These are phyloP conservation scores for Blennius ocellaris DNA, from an alignment of 2,113 vertebrate species.

Conservation along the genomic window DNA sequence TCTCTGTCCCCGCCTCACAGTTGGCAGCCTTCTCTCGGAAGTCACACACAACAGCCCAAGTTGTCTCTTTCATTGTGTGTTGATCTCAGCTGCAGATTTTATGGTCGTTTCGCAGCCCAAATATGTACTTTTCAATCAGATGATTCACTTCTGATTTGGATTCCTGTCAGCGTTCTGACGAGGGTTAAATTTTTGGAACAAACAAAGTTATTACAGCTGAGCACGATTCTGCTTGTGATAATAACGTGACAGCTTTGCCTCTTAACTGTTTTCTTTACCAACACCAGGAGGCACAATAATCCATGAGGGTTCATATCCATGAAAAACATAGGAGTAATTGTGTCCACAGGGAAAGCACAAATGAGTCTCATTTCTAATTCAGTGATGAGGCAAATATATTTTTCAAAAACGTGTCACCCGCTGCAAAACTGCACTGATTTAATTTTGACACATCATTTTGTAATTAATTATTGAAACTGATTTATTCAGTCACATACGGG, in stretches of 20 bases:
- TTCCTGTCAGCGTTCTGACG: slow-evolving; percentile 16
- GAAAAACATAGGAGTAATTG: slow-evolving; percentile 60
- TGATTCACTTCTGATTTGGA: slow-evolving; percentile 33
- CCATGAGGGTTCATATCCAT: slow-evolving; percentile 41
- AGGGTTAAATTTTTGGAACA: slow-evolving; percentile 4
- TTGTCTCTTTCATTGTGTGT: slow-evolving; percentile 1
- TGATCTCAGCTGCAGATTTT: slow-evolving; percentile 4
- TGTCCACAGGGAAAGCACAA: slow-evolving; percentile 55
- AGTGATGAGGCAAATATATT: slow-evolving; percentile 18
- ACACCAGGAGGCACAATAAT: slow-evolving; percentile 69
- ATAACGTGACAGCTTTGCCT: slow-evolving; percentile 55
- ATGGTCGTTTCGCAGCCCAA: neutral
- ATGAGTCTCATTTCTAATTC: slow-evolving; percentile 57
- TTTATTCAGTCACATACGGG: slow-evolving; percentile 7
- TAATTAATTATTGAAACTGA: neutral
- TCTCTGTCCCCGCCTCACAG: slow-evolving; percentile 43
- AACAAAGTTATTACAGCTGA: slow-evolving; percentile 45
- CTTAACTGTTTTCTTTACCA: slow-evolving; percentile 40
- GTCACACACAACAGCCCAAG: slow-evolving; percentile 30
- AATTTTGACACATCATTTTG: slow-evolving; percentile 25
- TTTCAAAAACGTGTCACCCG: slow-evolving; percentile 19
- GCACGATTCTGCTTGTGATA: slow-evolving; percentile 44
- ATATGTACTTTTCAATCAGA: slow-evolving; percentile 13
- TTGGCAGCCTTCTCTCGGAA: slow-evolving; percentile 30
- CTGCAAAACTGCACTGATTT: slow-evolving; percentile 2